Evolutionary conservation across 2,797 vertebrate species (phyloP).

Genomic region (Tenualosa thibaudeaui): DNA sequence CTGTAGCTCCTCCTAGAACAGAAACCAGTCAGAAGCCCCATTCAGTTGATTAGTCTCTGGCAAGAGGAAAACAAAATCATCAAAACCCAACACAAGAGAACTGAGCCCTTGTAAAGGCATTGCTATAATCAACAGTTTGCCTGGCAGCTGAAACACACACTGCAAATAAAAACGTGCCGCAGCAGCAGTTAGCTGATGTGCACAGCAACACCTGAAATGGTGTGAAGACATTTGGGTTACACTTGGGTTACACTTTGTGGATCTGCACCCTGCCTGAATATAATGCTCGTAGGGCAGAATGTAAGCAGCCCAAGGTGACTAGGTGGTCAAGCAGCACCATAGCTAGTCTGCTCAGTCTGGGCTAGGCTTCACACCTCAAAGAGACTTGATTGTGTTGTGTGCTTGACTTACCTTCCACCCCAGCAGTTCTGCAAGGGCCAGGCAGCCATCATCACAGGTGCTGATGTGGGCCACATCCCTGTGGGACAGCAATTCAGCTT

Average conservation of each 20-base stretch:
- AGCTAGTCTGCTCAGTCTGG: too few species aligned
- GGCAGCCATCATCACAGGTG: conserved; percentile 86
- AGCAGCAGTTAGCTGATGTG: neutral
- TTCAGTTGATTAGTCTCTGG: too few species aligned
- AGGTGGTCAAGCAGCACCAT: too few species aligned
- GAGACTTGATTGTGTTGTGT: neutral
- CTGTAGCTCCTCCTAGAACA: conserved; percentile 81
- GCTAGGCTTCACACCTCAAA: neutral
- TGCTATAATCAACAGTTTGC: too few species aligned
- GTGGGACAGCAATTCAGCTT: conserved; percentile 3
- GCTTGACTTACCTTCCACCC: conserved; percentile 84
- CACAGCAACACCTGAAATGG: neutral
- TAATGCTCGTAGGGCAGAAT: too few species aligned
- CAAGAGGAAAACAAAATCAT: too few species aligned
- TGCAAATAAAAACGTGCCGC: too few species aligned
- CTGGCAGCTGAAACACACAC: too few species aligned
- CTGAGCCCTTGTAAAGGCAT: neutral
- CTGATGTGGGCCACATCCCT: conserved; percentile 90
- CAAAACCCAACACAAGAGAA: neutral
- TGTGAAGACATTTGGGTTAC: too few species aligned
- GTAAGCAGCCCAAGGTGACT: too few species aligned
- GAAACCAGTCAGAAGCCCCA: neutral
- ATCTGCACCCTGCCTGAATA: too few species aligned
- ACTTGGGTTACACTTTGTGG: too few species aligned
- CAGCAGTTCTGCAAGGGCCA: conserved; percentile 84